Evolutionary conservation across 2,797 vertebrate species (phyloP).

Genomic region (Centroberyx gerrardi): DNA sequence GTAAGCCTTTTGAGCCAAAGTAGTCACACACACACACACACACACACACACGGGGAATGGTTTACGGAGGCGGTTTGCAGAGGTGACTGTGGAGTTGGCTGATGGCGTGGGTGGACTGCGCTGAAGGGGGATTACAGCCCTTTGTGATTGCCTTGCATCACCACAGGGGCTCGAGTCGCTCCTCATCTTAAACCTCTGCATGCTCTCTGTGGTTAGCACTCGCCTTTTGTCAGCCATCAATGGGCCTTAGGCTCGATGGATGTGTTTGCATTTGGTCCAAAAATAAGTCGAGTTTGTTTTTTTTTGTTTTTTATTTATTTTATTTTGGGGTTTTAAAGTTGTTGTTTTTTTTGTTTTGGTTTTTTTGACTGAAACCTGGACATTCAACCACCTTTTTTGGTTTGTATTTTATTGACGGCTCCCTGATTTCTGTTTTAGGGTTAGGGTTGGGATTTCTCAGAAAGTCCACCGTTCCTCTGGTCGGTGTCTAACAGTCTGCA

Average conservation of each 20-base stretch:
- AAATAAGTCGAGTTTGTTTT: background rate
- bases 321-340: too few relatives aligned
- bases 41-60: slow-evolving; percentile 11
- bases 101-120: slow-evolving; percentile 17
- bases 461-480: too few relatives aligned
- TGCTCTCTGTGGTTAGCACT: background rate
- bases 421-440: too few relatives aligned
- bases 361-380: too few relatives aligned
- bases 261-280: background rate
- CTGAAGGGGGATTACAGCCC: slow-evolving; percentile 29
- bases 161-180: background rate
- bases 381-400: too few relatives aligned
- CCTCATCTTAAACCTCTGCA: slow-evolving; percentile 39
- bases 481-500: background rate
- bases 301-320: too few relatives aligned
- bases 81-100: slow-evolving; percentile 8
- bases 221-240: slow-evolving; percentile 22
- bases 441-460: too few relatives aligned
- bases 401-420: too few relatives aligned
- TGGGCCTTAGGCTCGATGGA: background rate
- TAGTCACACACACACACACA: background rate
- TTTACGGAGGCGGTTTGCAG: slow-evolving; percentile 23
- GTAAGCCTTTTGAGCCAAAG: slow-evolving; percentile 18
- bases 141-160: slow-evolving; percentile 50
- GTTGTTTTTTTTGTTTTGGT: too few relatives aligned